Evolutionary conservation across 2,113 vertebrate genomes (phyloP).

Genomic region (Aspidoscelis tigris): DNA sequence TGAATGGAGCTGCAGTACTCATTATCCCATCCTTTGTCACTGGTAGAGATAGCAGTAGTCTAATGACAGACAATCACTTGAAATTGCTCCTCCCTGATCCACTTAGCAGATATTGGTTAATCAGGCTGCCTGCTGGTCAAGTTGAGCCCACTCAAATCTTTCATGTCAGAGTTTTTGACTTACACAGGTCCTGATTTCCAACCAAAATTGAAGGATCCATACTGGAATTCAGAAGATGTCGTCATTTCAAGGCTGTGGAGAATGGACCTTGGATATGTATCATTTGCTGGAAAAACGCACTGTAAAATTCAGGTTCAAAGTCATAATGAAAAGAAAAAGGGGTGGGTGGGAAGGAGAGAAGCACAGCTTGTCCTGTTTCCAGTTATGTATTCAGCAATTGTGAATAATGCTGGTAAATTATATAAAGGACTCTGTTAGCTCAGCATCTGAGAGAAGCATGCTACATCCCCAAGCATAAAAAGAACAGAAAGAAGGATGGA

Average conservation of each 20-base stretch:
- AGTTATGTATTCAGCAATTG: neutral
- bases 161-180: constrained; percentile 26
- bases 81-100: neutral
- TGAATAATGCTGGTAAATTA: neutral
- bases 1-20: neutral
- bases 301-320: neutral
- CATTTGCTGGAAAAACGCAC: neutral
- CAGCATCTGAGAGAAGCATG: constrained; percentile 32
- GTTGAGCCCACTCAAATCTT: neutral
- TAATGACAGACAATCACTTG: neutral
- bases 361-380: constrained; percentile 48
- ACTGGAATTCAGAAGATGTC: constrained; percentile 6
- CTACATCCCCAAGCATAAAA: neutral
- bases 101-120: neutral
- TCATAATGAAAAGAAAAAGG: constrained; percentile 16
- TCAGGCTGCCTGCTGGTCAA: constrained; percentile 1
- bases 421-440: neutral
- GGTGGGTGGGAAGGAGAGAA: neutral
- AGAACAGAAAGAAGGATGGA: constrained; percentile 18
- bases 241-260: neutral
- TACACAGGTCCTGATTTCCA: neutral
- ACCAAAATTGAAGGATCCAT: neutral
- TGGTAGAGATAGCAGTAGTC: neutral
- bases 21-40: neutral
- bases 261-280: constrained; percentile 13